Evolutionary conservation across 2,888 invertebrate genomes (phyloP).

Genomic region (Cerastoderma edule): DNA sequence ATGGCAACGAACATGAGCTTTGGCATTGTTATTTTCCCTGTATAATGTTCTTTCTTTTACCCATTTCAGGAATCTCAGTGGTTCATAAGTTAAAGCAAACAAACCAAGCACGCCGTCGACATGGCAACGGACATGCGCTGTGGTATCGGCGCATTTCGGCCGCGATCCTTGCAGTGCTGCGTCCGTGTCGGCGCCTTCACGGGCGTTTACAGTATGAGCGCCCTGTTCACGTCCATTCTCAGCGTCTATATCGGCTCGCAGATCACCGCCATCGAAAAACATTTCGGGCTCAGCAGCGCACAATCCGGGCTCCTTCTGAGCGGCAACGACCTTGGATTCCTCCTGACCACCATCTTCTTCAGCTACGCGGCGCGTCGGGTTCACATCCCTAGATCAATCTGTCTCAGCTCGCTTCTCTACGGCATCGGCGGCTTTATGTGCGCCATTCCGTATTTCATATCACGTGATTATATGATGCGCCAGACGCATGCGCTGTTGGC

Average conservation of each 20-base stretch:
- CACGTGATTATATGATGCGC: constrained; percentile 44
- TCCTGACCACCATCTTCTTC: constrained; percentile 62
- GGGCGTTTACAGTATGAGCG: constrained; percentile 56
- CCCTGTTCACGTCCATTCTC: constrained; percentile 60
- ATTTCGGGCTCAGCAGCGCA: constrained; percentile 72
- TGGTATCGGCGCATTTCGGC: constrained; percentile 57
- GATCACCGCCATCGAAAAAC: constrained; percentile 73
- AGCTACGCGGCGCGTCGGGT: constrained; percentile 60
- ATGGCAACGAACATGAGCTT: too few relatives aligned
- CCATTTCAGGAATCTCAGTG: too few relatives aligned
- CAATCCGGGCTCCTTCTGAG: constrained; percentile 73
- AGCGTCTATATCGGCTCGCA: constrained; percentile 65
- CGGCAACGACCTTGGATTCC: constrained; percentile 75
- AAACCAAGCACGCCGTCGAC: too few relatives aligned
- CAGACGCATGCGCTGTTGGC: constrained; percentile 31
- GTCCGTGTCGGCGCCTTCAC: constrained; percentile 58
- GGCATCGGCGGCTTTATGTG: constrained; percentile 63
- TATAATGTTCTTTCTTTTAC: too few relatives aligned
- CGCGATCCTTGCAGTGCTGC: constrained; percentile 49
- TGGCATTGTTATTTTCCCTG: too few relatives aligned
- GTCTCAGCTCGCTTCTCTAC: constrained; percentile 53
- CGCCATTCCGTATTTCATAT: constrained; percentile 53
- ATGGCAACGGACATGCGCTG: constrained; percentile 64
- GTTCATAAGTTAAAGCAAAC: too few relatives aligned
- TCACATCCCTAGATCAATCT: constrained; percentile 61